Evolutionary conservation across 2,797 vertebrate species (phyloP).

Genomic region (Vespertilio murinus): DNA sequence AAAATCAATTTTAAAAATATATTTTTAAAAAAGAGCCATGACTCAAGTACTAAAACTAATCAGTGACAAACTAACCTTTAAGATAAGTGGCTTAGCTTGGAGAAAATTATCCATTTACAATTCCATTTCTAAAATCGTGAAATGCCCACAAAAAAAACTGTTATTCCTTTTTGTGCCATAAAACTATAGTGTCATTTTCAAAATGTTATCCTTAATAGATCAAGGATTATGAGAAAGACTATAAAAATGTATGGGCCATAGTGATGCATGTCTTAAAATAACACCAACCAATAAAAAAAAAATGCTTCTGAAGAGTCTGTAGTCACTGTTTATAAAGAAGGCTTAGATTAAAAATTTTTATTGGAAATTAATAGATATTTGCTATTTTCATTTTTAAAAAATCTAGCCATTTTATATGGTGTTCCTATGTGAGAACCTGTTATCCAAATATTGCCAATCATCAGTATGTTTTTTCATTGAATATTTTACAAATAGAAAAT

Average conservation of each 20-base stretch:
- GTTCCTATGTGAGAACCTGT: background rate
- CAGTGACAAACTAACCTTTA: background rate
- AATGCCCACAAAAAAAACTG: slow-evolving; percentile 25
- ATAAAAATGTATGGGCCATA: background rate
- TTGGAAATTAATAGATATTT: background rate
- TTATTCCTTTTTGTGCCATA: background rate
- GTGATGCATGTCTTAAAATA: background rate
- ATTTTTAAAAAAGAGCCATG: background rate
- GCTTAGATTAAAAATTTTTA: background rate
- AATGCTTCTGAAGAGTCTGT: background rate
- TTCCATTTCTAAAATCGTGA: background rate
- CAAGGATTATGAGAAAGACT: background rate
- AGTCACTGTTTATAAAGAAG: background rate
- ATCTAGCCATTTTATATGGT: background rate
- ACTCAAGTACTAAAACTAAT: background rate
- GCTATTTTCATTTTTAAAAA: background rate
- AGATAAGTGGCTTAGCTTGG: background rate
- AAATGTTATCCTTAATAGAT: background rate
- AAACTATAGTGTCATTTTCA: slow-evolving; percentile 13
- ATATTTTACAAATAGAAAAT: background rate
- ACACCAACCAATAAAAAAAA: background rate
- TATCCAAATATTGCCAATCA: background rate
- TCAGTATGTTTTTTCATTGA: background rate
- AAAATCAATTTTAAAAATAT: too few species aligned
- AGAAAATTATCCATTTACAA: background rate